These are phyloP conservation scores for Drosophila saltans DNA, from an alignment of 1,140 invertebrate species.

Conservation along the genomic window DNA sequence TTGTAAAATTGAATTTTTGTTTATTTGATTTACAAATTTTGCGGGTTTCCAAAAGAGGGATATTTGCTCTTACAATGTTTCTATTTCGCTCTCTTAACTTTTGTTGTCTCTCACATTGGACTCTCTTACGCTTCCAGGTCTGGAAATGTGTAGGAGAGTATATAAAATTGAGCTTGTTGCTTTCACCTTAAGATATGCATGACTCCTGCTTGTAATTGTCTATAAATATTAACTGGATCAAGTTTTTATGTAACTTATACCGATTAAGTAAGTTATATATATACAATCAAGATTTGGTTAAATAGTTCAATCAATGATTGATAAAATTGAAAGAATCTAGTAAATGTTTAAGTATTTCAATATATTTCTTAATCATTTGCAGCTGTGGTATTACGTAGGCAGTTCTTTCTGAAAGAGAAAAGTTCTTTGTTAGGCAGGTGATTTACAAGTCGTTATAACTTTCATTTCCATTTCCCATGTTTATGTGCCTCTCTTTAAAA, in stretches of 20 bases:
- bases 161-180: not conserved
- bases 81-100: not conserved
- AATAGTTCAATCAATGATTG: too few relatives aligned
- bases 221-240: too few relatives aligned
- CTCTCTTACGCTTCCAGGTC: constrained; percentile 30
- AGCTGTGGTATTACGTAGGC: too few relatives aligned
- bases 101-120: not conserved
- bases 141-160: constrained; percentile 33
- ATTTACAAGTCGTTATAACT: constrained; percentile 11
- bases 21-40: constrained; percentile 42
- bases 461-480: constrained; percentile 12
- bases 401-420: too few relatives aligned
- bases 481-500: constrained; percentile 38
- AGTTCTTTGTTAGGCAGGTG: not conserved
- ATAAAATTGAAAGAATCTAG: too few relatives aligned
- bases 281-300: too few relatives aligned
- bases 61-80: constrained; percentile 5
- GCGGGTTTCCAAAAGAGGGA: constrained; percentile 24
- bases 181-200: too few relatives aligned
- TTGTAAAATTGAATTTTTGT: constrained; percentile 2
- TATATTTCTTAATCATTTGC: too few relatives aligned
- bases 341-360: too few relatives aligned
- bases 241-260: too few relatives aligned
- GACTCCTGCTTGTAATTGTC: too few relatives aligned
- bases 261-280: too few relatives aligned